Base-by-base conservation (phyloP, 2,113 vertebrate genomes). In the Glaucomys volans region DNA sequence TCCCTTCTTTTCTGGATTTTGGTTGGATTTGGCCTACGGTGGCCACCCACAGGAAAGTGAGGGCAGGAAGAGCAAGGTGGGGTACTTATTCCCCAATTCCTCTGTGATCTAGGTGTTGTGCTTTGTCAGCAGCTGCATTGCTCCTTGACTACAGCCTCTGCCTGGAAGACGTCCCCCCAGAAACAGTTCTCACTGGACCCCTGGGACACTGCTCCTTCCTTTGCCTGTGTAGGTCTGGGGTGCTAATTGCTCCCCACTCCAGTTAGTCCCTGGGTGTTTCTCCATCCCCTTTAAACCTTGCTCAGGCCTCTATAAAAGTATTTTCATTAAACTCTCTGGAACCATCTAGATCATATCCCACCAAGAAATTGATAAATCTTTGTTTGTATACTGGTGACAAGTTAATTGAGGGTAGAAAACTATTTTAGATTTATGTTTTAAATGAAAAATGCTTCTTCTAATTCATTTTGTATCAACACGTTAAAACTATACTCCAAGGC, bases 341-440 rank as follows among this genome's bases (percentile, higher is more conserved):
- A 72, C 24, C 13, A 37, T 47, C 26, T 66, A 72, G 24, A 42
- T 67, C 35, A 17, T 64, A 93, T 91, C n/a, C 35, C 13, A 87
- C 17, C 24, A 57, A 59, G 12, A 71, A 93, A 62, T 2, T 10
- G 52, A 89, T 47, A 52, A 62, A 28, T 32, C 20, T 18, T 5
- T 91, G 26, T 79, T 71, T 67, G 50, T 74, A 62, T 5, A 69
- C 12, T 76, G 26, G 9, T 57, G 11, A 89, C 44, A 91, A 88
- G 28, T 26, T 80, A 81, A 75, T n/a, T 75, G 20, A 83, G 28
- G 2, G 17, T 37, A 12, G 79, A 84, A 72, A 47, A 35, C 75
- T 47, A 76, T 37, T 95, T 67, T 54, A 1, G 24, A 10, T 71
- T 88, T 95, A 80, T 67, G 84, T 67, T 93, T 81, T 92, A 40